A percentile compares a stretch with the other conserved stretches of the same genome.
Evolutionary conservation across 1,140 invertebrate genomes (phyloP).

Genomic region (Diachasma alloeum): DNA sequence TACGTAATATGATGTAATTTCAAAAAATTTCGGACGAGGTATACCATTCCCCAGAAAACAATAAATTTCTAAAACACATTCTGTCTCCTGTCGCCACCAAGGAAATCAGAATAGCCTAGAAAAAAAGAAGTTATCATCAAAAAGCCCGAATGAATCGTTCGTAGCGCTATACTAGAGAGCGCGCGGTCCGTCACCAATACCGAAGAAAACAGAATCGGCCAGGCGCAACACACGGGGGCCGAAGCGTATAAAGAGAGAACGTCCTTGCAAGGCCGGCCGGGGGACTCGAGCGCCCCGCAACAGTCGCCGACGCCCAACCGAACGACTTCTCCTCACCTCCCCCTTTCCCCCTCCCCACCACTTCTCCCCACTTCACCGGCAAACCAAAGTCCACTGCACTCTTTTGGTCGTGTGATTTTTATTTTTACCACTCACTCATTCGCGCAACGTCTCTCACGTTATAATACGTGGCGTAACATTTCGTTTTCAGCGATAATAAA

Average conservation of each 20-base stretch:
- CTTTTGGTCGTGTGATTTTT: conserved; percentile 13
- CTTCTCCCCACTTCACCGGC: background rate
- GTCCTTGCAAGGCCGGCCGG: conserved; percentile 39
- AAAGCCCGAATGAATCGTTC: too few species aligned
- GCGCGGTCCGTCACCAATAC: background rate
- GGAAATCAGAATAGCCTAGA: too few species aligned
- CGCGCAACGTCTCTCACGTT: conserved; percentile 4
- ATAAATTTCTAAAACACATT: too few species aligned
- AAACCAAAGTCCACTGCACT: background rate
- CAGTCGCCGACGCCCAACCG: conserved; percentile 31
- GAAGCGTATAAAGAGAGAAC: conserved; percentile 23
- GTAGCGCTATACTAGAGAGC: background rate
- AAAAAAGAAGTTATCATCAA: too few species aligned
- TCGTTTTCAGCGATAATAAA: conserved; percentile 3
- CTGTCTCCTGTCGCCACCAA: too few species aligned
- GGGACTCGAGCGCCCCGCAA: conserved; percentile 15
- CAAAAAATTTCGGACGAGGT: too few species aligned
- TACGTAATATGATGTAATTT: too few species aligned
- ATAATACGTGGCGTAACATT: conserved; percentile 8
- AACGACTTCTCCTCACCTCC: background rate
- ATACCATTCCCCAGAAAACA: too few species aligned
- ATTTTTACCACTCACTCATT: conserved; percentile 5
- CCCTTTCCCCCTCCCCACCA: background rate
- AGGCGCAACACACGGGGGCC: background rate
- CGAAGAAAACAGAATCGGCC: conserved; percentile 2